phyloP scores from a whole-genome alignment of 2,888 invertebrate species.

The Agrochola lychnidis region DNA sequence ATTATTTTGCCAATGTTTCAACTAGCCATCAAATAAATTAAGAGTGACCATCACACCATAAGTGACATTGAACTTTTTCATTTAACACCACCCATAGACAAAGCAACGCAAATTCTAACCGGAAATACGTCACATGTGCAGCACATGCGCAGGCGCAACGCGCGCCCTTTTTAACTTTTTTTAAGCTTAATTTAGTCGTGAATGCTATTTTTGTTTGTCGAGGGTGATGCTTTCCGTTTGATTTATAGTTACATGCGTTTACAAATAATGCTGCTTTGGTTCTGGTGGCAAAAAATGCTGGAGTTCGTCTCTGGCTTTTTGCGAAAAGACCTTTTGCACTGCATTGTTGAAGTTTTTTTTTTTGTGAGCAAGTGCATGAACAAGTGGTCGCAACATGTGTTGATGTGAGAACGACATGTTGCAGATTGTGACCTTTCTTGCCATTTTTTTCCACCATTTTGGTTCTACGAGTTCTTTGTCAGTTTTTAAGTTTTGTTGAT shows the following conservation, averaged over 20 bases:
- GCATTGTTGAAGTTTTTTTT: constrained; percentile 52
- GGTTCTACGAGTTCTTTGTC: background rate
- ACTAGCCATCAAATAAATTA: background rate
- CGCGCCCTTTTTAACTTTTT: constrained; percentile 83
- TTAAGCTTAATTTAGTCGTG: constrained; percentile 77
- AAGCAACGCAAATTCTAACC: constrained; percentile 84
- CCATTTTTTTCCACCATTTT: background rate
- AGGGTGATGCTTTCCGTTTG: constrained; percentile 80
- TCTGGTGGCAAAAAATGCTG: constrained; percentile 41
- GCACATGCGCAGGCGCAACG: constrained; percentile 85
- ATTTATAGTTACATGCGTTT: constrained; percentile 78
- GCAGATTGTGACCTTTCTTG: constrained; percentile 20
- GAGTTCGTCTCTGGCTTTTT: constrained; percentile 34
- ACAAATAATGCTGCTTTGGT: constrained; percentile 56
- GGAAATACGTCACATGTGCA: constrained; percentile 88
- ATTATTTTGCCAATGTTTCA: background rate
- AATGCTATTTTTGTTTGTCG: constrained; percentile 81
- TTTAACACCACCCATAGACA: constrained; percentile 75
- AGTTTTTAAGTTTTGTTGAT: background rate
- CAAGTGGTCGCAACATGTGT: constrained; percentile 54
- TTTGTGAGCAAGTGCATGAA: constrained; percentile 36
- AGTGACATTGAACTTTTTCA: constrained; percentile 73
- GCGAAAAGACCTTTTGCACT: constrained; percentile 24
- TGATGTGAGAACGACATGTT: constrained; percentile 32
- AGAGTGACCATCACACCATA: constrained; percentile 24